phyloP scores from a whole-genome alignment of 2,797 vertebrate species.

The Harpagifer antarcticus region DNA sequence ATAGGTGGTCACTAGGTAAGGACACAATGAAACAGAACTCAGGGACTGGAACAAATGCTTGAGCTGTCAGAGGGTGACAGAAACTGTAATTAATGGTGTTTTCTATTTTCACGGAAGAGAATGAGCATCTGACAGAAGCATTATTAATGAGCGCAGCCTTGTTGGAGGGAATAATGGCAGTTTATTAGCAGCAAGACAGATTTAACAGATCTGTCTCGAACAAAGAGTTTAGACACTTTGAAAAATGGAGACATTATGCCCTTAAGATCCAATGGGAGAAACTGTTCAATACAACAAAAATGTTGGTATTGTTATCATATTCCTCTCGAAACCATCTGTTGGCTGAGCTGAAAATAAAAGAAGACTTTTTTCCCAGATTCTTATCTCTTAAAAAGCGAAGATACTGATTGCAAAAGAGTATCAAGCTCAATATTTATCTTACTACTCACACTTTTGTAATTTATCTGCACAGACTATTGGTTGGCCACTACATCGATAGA shows the following conservation, averaged over 20 bases:
- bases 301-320: slow-evolving; percentile 88
- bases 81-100: slow-evolving; percentile 97
- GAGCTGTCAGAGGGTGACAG: slow-evolving; percentile 90
- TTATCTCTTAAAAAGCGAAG: slow-evolving; percentile 74
- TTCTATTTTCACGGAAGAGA: slow-evolving; percentile 89
- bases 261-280: slow-evolving; percentile 81
- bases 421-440: slow-evolving; percentile 21
- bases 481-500: slow-evolving; percentile 57
- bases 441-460: slow-evolving; percentile 38
- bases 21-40: slow-evolving; percentile 87
- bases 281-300: slow-evolving; percentile 88
- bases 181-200: slow-evolving; percentile 89
- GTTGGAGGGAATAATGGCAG: slow-evolving; percentile 92
- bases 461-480: slow-evolving; percentile 43
- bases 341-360: slow-evolving; percentile 81
- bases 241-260: slow-evolving; percentile 94
- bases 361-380: slow-evolving; percentile 61
- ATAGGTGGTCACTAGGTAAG: slow-evolving; percentile 92
- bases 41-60: slow-evolving; percentile 86
- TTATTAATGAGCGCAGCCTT: slow-evolving; percentile 97
- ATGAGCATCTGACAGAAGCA: slow-evolving; percentile 92
- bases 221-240: slow-evolving; percentile 89
- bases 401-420: slow-evolving; percentile 76
- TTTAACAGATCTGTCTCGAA: slow-evolving; percentile 87
- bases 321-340: slow-evolving; percentile 87